A percentile compares a stretch with the other conserved stretches of the same genome.
Evolutionary conservation across 2,888 invertebrate species (phyloP).

Genomic region (Psylliodes chrysocephalus): DNA sequence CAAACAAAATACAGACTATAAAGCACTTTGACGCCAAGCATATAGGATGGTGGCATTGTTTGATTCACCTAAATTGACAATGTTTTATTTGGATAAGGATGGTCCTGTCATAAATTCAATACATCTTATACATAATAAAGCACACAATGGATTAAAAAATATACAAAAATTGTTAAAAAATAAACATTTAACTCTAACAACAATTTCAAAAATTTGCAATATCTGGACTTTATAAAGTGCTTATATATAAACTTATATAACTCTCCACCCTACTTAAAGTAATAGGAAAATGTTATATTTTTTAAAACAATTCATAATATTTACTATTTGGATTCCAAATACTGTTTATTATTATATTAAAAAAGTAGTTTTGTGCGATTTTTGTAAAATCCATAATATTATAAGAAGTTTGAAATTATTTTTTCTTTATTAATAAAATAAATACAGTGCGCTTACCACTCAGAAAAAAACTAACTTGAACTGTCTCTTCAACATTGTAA

Average conservation of each 20-base stretch:
- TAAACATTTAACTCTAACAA: not conserved
- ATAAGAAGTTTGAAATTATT: not conserved
- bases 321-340: not conserved
- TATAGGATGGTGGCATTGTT: conserved; percentile 12
- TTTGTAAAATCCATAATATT: not conserved
- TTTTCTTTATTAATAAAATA: conserved; percentile 7
- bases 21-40: conserved; percentile 38
- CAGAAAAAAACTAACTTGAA: conserved; percentile 7
- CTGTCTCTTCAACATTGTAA: conserved; percentile 22
- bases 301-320: no score
- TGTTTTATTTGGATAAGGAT: not conserved
- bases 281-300: no score
- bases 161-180: conserved; percentile 5
- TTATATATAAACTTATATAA: no score
- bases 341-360: not conserved
- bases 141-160: not conserved
- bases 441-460: conserved; percentile 20
- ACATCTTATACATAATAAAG: not conserved
- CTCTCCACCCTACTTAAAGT: no score
- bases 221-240: not conserved
- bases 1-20: conserved; percentile 38
- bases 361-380: not conserved
- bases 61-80: not conserved
- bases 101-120: not conserved
- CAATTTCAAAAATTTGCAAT: not conserved